Percentiles rank a stretch among this genome's conserved stretches.
phyloP scores from a whole-genome alignment of 2,888 invertebrate genomes.

The Pyrocoelia pectoralis region DNA sequence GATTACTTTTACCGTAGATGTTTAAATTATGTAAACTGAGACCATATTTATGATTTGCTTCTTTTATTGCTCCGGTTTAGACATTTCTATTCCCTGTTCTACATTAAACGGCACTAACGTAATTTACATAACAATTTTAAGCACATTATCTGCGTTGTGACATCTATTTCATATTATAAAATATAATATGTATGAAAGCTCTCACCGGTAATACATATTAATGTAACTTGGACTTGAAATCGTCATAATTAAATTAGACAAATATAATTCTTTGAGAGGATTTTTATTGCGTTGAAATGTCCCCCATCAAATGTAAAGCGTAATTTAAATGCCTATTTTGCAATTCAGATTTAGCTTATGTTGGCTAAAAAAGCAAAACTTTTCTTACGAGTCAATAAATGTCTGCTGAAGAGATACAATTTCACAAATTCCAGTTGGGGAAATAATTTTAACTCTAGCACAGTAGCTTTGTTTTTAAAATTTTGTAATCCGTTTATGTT shows the following conservation, averaged over 20 bases:
- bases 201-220: background rate
- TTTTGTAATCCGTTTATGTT: too few relatives aligned
- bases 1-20: too few relatives aligned
- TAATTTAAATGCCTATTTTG: background rate
- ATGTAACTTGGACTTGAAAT: background rate
- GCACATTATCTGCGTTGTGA: too few relatives aligned
- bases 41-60: too few relatives aligned
- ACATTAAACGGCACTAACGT: too few relatives aligned
- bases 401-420: background rate
- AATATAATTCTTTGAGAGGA: background rate
- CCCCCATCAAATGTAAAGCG: background rate
- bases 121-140: too few relatives aligned
- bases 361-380: background rate
- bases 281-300: background rate
- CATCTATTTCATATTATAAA: too few relatives aligned
- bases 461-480: background rate
- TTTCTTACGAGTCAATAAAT: conserved; percentile 1
- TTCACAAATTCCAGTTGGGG: background rate
- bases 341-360: background rate
- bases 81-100: too few relatives aligned
- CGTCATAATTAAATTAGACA: background rate
- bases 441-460: background rate
- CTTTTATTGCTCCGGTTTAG: too few relatives aligned
- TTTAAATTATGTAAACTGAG: too few relatives aligned
- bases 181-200: background rate